Evolutionary conservation across 2,113 vertebrate species (phyloP), one percentile per base, ranked within the genome.

Genomic region (Sylvia atricapilla): DNA sequence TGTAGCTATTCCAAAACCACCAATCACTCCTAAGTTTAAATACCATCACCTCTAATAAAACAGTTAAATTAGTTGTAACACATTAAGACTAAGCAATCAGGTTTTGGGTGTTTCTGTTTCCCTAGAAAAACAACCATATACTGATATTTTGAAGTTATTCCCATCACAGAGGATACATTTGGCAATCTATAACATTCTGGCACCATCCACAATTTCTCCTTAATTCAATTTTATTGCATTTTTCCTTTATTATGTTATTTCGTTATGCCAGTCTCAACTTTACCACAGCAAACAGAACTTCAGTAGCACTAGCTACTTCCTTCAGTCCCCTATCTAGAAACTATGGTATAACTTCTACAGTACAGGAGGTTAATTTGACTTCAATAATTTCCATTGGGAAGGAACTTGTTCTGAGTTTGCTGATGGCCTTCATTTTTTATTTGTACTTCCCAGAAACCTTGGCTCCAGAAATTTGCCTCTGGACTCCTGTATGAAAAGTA

Each of bases 391-490:
- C 69, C 63, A 52, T 37, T 58, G 80, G 25, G 63, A 80, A 69
- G 33, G 46, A 55, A 49, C 39, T 56, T 79, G n/a, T 84, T 84
- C 66, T 56, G 33, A 47, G 30, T 69, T 83, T 91, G 59, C 52
- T 86, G 77, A 91, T 67, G 10, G 24, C 31, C 56, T 90, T 84
- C 39, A 81, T 64, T 95, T 93, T 94, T 90, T 5, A 72, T 87
- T 79, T 94, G 50, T 92, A 56, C 37, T 88, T 74, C 62, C 33
- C 52, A 88, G 69, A 95, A 96, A 91, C 35, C 67, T 31, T 78
- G 30, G 37, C 33, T 94, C 33, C 64, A 78, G 44, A 70, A 93
- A 82, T 81, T 82, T 83, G 41, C 50, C 50, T 85, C 56, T 74
- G 70, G 56, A 86, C 11, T 78, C 10, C 47, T 31, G 24, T n/a